Evolutionary conservation across 2,797 vertebrate species (phyloP), one percentile per base, ranked within the genome.

Genomic region (Rhadinocentrus ornatus): DNA sequence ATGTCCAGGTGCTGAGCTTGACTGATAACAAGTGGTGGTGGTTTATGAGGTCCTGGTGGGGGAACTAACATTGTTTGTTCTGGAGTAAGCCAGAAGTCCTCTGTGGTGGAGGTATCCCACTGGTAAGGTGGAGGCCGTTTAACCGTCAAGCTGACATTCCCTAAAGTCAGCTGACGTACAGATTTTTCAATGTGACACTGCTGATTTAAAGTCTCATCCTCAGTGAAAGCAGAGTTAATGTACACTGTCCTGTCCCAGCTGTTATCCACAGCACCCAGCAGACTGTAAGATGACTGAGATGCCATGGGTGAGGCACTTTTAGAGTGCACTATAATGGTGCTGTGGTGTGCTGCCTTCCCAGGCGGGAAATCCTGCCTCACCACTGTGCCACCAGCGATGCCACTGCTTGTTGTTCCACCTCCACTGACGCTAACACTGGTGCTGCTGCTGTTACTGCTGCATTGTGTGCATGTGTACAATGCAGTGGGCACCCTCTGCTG

Each of bases 51-150:
- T 69, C 92, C 94, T 54, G 96, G 93, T 61, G 96, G 93, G 56
- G 95, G 91, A 62, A 90, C 91, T 61, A 96, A 88, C 84, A 95
- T 90, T 50, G 95, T 96, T 89, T 96, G 96, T 77, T 98, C 97
- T 55, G 98, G 96, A 54, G 97, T 96, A 76, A 99, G 95, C 97
- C 98, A 99, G 75, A 99, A 95, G 80, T 99, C 97, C 88, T 99
- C 98, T 9, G 94, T 92, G 66, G 96, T 88, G 73, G 96, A 82
- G 31, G 96, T 86, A 77, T 99, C 98, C 98, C 98, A 99, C 61
- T 98, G 97, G 88, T 99, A 99, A 0, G 98, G 97, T 0, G 97
- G 97, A 6, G 97, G 97, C 26, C 97, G 95, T 85, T 99, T 99
- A 0, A 96, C 78, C 3, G 93, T 78, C 56, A 96, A 89, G 65